Base-by-base conservation (phyloP, 2,888 invertebrate species). In the Eristalinus aeneus region DNA sequence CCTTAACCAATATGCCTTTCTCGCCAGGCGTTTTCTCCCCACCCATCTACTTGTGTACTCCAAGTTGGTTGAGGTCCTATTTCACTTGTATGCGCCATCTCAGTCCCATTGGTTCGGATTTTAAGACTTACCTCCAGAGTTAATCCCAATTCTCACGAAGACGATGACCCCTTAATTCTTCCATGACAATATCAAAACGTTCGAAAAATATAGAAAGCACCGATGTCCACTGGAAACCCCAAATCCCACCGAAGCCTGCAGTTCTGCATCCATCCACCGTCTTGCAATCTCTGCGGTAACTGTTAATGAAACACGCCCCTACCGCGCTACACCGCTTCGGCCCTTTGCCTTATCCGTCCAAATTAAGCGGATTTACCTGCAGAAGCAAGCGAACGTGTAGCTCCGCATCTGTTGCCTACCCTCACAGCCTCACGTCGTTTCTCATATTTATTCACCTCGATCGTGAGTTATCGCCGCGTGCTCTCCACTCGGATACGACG, bases 361-460 rank as follows among this genome's bases (percentile, higher is more conserved):
- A 71, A 46, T 75, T 80, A 80, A 85, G 72, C 80, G 84, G 80
- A 61, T 85, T 80, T 67, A 72, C 71, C 67, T 67, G 46, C n/a
- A 16, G 71, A 78, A 36, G 31, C 16, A 68, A 72, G 61, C 54
- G 16, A 75, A 61, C 67, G 68, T 54, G 68, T 39, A 20, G 54
- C 11, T 31, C 54, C 32, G 23, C 6, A 54, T 23, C 11, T 75
- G 60, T 20, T 65, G 34, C 46, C 23, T 54, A 54, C 53, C 60
- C 68, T 12, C 32, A n/a, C 34, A 20, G 12, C 39, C 32, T 60
- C 53, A 11, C 39, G 20, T 46, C 6, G 39, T 54, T 71, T 58
- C 39, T 79, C 23, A 31, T 79, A 63, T 79, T 75, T 72, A 85
- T 85, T 80, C 61, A 67, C 58, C 63, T 68, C 53, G 71, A 72